Evolutionary conservation across 2,113 vertebrate species (phyloP).

Genomic region (Phrynosoma platyrhinos): DNA sequence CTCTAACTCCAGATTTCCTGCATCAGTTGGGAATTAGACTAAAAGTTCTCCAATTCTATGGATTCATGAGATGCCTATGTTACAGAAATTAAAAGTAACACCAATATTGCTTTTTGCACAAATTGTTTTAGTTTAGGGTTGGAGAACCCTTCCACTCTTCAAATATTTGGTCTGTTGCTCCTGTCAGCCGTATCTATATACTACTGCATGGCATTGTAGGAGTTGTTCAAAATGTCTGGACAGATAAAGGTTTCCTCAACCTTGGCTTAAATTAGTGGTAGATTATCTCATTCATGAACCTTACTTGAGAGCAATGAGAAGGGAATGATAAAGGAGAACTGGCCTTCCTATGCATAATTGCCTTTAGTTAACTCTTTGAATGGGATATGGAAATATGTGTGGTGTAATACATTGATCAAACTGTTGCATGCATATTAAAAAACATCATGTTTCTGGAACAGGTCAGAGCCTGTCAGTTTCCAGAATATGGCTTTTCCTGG

Average conservation of each 20-base stretch:
- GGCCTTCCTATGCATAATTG: not conserved
- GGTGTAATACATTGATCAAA: fast-evolving
- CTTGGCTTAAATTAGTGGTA: too few species aligned
- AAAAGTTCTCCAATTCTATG: not conserved
- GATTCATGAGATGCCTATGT: not conserved
- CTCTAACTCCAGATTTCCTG: not conserved
- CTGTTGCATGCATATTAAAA: too few species aligned
- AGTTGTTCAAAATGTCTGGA: too few species aligned
- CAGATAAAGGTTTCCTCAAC: too few species aligned
- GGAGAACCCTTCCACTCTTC: not conserved
- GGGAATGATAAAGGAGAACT: not conserved
- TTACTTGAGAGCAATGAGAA: not conserved
- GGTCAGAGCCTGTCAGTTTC: too few species aligned
- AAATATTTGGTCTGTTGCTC: too few species aligned
- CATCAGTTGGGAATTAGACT: not conserved
- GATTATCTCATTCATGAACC: not conserved
- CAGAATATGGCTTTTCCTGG: too few species aligned
- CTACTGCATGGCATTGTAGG: too few species aligned
- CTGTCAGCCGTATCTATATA: too few species aligned
- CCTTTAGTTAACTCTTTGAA: not conserved
- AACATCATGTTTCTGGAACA: too few species aligned
- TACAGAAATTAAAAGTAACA: not conserved
- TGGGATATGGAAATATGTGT: not conserved
- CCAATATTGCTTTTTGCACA: not conserved
- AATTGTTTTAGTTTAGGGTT: not conserved